A percentile compares a stretch with the other conserved stretches of the same genome.
Evolutionary conservation across 2,113 vertebrate species (phyloP).

Genomic region (Spheniscus mendiculus): DNA sequence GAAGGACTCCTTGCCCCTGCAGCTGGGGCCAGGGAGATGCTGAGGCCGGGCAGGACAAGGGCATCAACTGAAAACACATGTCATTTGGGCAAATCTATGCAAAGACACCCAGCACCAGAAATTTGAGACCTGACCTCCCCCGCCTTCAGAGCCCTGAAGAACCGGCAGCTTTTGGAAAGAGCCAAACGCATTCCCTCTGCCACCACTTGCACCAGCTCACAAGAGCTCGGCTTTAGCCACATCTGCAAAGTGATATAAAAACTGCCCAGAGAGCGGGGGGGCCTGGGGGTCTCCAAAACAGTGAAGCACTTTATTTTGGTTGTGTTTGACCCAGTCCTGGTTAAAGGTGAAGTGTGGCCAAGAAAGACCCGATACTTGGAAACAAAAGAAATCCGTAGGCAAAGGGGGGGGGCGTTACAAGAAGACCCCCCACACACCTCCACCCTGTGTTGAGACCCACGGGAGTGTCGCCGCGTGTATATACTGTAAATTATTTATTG

Average conservation of each 20-base stretch:
- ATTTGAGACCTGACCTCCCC: accelerated
- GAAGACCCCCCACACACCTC: neutral
- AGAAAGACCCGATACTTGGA: slow-evolving; percentile 55
- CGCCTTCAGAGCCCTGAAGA: neutral
- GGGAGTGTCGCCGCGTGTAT: slow-evolving; percentile 82
- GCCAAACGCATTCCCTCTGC: neutral
- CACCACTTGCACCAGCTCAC: neutral
- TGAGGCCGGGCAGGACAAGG: accelerated
- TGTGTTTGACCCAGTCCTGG: slow-evolving; percentile 72
- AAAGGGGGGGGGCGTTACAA: neutral
- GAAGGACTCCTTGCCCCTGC: neutral
- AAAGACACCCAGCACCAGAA: neutral
- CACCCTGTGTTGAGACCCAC: slow-evolving; percentile 74
- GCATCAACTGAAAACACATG: neutral
- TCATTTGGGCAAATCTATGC: neutral
- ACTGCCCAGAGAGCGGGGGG: too few species aligned
- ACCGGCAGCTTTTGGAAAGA: neutral
- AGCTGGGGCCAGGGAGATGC: neutral
- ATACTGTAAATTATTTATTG: slow-evolving; percentile 99
- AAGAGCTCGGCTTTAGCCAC: neutral
- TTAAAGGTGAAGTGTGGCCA: slow-evolving; percentile 71
- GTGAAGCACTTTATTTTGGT: slow-evolving; percentile 86
- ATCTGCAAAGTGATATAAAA: neutral
- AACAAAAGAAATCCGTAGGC: slow-evolving; percentile 1
- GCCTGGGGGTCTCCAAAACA: slow-evolving; percentile 14